These are phyloP conservation scores for Uromys caudimaculatus DNA, from an alignment of 2,797 vertebrate genomes.

Conservation along the genomic window DNA sequence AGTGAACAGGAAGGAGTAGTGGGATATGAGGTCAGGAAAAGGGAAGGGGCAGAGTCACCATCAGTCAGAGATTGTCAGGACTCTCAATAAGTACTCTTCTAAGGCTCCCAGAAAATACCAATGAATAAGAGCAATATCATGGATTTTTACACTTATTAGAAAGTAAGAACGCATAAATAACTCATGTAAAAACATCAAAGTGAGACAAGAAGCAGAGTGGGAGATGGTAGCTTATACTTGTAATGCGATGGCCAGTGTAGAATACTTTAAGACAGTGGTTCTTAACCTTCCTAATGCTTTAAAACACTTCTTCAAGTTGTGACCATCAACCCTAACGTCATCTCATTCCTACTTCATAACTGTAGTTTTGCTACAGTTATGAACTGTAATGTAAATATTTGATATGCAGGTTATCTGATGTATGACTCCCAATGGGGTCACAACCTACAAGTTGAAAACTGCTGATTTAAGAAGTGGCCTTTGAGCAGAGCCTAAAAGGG, in stretches of 20 bases:
- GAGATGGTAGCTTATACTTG: background rate
- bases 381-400: background rate
- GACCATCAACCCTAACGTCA: background rate
- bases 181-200: background rate
- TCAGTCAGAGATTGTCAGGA: background rate
- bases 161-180: background rate
- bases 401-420: background rate
- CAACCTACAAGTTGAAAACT: background rate
- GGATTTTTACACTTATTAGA: background rate
- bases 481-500: constrained; percentile 1
- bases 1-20: background rate
- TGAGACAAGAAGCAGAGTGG: background rate
- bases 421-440: background rate
- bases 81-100: background rate
- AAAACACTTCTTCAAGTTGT: background rate
- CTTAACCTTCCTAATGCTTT: background rate
- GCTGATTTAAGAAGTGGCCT: background rate
- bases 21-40: background rate
- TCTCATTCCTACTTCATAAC: background rate
- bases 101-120: background rate
- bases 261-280: background rate
- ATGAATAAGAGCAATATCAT: background rate
- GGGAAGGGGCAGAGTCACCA: background rate
- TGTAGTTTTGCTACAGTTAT: background rate
- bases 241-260: background rate